These are phyloP conservation scores for Phorcus lineatus DNA, from an alignment of 2,888 invertebrate genomes.

Conservation along the genomic window DNA sequence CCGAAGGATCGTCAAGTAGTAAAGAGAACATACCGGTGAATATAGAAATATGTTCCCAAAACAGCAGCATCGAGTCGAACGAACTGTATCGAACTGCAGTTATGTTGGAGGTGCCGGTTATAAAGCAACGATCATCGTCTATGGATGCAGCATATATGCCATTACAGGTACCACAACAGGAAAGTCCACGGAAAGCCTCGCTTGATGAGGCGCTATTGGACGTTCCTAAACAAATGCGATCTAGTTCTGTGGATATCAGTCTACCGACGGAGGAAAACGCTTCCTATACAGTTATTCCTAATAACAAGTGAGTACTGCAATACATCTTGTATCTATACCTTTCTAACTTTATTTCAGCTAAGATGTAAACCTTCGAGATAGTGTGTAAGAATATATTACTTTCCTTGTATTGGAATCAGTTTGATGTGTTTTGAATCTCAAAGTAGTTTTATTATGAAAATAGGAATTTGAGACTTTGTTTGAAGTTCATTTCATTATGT, in stretches of 20 bases:
- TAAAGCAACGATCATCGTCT: conserved; percentile 69
- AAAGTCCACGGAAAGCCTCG: conserved; percentile 50
- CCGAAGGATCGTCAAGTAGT: conserved; percentile 40
- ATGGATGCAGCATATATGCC: conserved; percentile 63
- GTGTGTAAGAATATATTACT: no score
- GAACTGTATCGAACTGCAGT: conserved; percentile 58
- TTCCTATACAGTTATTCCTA: conserved; percentile 57
- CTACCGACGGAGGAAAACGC: conserved; percentile 62
- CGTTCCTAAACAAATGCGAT: conserved; percentile 62
- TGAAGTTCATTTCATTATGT: no score
- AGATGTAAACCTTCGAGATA: no score
- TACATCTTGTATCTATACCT: no score
- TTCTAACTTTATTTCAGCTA: no score
- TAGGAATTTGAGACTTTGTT: no score
- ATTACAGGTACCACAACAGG: conserved; percentile 30
- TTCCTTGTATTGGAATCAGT: no score
- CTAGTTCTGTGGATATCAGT: conserved; percentile 68
- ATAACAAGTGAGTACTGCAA: conserved; percentile 24
- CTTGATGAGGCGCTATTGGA: conserved; percentile 59
- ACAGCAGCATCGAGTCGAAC: conserved; percentile 24
- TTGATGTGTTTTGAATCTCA: no score
- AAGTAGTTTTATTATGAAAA: no score
- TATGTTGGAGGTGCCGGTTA: conserved; percentile 66
- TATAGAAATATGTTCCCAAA: conserved; percentile 12
- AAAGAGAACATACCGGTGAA: conserved; percentile 26